A percentile compares a stretch with the other conserved stretches of the same genome.
Conservation (phyloP, 2,888 invertebrate genomes). For the Amphipyra berbera region DNA sequence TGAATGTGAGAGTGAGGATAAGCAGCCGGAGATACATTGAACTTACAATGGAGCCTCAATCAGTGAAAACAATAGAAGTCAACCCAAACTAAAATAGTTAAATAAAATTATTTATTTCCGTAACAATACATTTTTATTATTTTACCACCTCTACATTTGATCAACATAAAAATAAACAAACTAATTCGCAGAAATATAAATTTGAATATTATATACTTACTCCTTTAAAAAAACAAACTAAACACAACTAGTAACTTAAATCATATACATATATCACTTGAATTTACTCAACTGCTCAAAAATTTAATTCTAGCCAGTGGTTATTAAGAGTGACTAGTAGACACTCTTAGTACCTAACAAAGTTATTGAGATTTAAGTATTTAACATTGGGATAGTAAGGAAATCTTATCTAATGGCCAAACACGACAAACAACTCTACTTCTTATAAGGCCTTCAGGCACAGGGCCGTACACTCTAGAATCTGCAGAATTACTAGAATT, state of each 20-base stretch:
- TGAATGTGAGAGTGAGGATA: slow-evolving; percentile 69
- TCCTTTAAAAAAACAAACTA: slow-evolving; percentile 3
- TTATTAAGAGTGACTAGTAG: too few species aligned
- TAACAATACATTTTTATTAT: slow-evolving; percentile 23
- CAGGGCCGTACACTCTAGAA: slow-evolving; percentile 96
- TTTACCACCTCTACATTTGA: slow-evolving; percentile 21
- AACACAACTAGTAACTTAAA: slow-evolving; percentile 4
- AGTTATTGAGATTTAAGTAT: slow-evolving; percentile 4
- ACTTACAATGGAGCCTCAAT: slow-evolving; percentile 77
- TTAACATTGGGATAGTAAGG: slow-evolving; percentile 73
- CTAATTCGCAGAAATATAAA: slow-evolving; percentile 24
- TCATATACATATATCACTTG: slow-evolving; percentile 20
- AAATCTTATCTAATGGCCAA: slow-evolving; percentile 92
- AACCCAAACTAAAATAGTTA: slow-evolving; percentile 64
- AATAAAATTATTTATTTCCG: slow-evolving; percentile 46
- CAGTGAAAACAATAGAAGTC: slow-evolving; percentile 83
- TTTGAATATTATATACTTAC: slow-evolving; percentile 18
- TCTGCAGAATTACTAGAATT: slow-evolving; percentile 96
- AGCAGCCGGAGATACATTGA: slow-evolving; percentile 67
- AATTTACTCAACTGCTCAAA: slow-evolving; percentile 5
- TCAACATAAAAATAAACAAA: slow-evolving; percentile 30
- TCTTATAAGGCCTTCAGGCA: slow-evolving; percentile 95
- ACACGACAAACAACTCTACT: slow-evolving; percentile 95
- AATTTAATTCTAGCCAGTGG: slow-evolving; percentile 14
- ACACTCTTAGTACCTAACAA: too few species aligned